These are phyloP conservation scores for Herminia tarsipennalis DNA, from an alignment of 2,888 invertebrate species.

Conservation along the genomic window DNA sequence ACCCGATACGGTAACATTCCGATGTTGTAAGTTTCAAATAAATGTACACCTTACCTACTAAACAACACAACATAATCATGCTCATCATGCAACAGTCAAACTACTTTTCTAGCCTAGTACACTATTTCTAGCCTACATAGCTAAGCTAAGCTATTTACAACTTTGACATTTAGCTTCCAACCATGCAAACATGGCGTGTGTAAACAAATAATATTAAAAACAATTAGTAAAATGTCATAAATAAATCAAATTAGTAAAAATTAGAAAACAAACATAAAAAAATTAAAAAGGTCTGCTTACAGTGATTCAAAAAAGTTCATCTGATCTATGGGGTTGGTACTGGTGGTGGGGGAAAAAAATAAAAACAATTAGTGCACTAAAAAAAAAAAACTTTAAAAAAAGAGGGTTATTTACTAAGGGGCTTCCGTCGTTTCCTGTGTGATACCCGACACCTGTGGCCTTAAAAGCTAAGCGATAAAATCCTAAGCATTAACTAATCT, in stretches of 20 bases:
- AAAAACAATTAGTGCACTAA: conserved; percentile 68
- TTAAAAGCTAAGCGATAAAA: conserved; percentile 50
- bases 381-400: conserved; percentile 33
- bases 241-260: conserved; percentile 46
- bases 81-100: conserved; percentile 25
- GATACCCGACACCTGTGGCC: conserved; percentile 53
- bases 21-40: too few species aligned
- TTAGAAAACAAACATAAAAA: conserved; percentile 44
- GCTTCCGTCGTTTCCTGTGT: conserved; percentile 21
- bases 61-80: conserved; percentile 25
- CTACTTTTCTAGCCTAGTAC: conserved; percentile 1
- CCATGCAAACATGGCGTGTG: conserved; percentile 4
- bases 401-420: conserved; percentile 47
- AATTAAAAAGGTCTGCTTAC: conserved; percentile 74
- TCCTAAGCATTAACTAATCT: background rate
- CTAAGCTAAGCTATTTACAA: conserved; percentile 21
- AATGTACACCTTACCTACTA: background rate
- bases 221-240: conserved; percentile 40
- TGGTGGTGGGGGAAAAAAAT: conserved; percentile 64
- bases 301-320: conserved; percentile 85
- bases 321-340: conserved; percentile 85
- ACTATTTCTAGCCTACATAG: conserved; percentile 6
- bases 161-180: conserved; percentile 7
- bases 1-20: too few species aligned
- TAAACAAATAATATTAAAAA: conserved; percentile 13